phyloP scores from a whole-genome alignment of 64 coral and sea anemone genomes.

The Porites lutea region DNA sequence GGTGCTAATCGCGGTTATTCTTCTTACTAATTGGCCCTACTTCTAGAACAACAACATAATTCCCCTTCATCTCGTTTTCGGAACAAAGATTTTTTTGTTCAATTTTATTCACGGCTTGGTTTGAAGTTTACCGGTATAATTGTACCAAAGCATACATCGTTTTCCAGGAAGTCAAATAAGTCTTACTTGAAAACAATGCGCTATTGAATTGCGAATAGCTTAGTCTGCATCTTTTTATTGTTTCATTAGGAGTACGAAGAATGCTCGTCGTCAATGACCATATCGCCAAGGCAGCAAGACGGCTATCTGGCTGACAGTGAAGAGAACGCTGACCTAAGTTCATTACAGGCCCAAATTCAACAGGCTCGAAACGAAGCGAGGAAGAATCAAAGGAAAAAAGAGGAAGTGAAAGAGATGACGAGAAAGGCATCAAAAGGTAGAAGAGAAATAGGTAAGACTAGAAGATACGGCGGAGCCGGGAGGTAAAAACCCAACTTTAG shows the following conservation, averaged over 20 bases:
- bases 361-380: conserved; percentile 3
- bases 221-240: not conserved
- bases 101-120: no score
- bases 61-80: no score
- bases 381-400: not conserved
- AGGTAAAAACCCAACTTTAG: no score
- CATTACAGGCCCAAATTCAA: conserved; percentile 56
- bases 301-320: conserved; percentile 66
- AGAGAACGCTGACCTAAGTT: conserved; percentile 54
- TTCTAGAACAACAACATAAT: no score
- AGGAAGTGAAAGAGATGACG: not conserved
- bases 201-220: not conserved
- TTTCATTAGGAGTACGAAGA: not conserved
- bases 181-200: no score
- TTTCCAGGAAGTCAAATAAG: no score
- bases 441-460: conserved; percentile 1
- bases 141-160: no score
- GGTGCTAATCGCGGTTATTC: no score
- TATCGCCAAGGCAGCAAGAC: conserved; percentile 4
- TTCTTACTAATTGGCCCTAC: no score
- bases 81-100: no score
- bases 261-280: not conserved
- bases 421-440: not conserved
- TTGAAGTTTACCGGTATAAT: no score
- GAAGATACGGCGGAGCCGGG: no score